Evolutionary conservation across 1,140 invertebrate genomes (phyloP).

Genomic region (Halyomorpha halys): DNA sequence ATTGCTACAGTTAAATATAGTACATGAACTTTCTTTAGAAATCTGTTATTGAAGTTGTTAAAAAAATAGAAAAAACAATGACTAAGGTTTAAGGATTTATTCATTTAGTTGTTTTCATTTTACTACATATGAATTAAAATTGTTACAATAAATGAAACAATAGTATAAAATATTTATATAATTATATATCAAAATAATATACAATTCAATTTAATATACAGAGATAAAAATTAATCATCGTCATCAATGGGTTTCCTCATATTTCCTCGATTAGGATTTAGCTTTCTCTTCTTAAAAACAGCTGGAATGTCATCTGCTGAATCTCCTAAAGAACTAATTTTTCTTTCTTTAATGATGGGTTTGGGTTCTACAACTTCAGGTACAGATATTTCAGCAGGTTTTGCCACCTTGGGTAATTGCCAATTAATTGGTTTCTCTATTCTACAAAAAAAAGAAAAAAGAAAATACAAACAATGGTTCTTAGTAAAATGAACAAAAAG

Average conservation of each 20-base stretch:
- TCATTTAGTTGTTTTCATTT: no score
- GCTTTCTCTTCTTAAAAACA: conserved; percentile 10
- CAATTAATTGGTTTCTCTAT: background rate
- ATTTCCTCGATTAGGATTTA: conserved; percentile 13
- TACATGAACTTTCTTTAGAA: no score
- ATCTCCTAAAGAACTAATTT: background rate
- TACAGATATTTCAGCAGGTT: background rate
- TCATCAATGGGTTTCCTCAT: conserved; percentile 13
- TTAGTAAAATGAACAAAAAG: background rate
- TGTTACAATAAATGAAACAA: no score
- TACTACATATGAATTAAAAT: no score
- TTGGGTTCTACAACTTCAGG: background rate
- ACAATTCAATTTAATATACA: background rate
- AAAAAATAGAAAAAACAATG: no score
- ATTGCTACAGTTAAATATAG: no score
- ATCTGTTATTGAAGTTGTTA: no score
- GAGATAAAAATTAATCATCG: conserved; percentile 1
- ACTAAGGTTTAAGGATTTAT: no score
- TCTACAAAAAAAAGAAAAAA: background rate
- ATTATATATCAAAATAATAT: no score
- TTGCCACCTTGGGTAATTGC: background rate
- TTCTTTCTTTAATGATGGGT: conserved; percentile 17
- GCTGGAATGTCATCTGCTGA: background rate
- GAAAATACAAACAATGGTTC: no score
- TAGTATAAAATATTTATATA: no score